These are phyloP conservation scores for Seladonia tumulorum DNA, from an alignment of 2,888 invertebrate species.

Conservation along the genomic window DNA sequence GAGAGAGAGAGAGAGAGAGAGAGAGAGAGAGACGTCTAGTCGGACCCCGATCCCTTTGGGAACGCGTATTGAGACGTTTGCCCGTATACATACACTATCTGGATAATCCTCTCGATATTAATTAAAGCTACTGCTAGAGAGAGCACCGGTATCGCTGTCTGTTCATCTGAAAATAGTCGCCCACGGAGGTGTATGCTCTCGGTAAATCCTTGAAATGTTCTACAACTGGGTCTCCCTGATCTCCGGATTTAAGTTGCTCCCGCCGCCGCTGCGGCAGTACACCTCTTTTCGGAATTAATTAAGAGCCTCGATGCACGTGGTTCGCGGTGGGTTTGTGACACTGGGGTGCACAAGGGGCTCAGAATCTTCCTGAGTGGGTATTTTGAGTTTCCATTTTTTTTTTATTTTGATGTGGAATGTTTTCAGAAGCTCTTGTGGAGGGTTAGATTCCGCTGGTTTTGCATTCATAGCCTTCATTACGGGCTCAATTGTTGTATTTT, in stretches of 20 bases:
- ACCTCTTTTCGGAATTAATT: constrained; percentile 1
- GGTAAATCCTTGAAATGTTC: background rate
- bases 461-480: too few species aligned
- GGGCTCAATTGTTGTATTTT: too few species aligned
- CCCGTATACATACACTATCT: background rate
- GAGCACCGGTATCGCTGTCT: background rate
- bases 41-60: background rate
- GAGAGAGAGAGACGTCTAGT: background rate
- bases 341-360: too few species aligned
- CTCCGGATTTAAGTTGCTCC: constrained; percentile 3
- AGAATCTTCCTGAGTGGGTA: too few species aligned
- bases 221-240: background rate
- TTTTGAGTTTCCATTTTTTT: background rate
- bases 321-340: background rate
- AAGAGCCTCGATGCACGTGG: background rate
- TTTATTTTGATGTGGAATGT: too few species aligned
- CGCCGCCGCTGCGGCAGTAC: background rate
- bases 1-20: too few species aligned
- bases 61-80: background rate
- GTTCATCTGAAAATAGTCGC: constrained; percentile 5
- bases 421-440: too few species aligned
- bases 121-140: background rate
- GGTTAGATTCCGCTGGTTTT: too few species aligned
- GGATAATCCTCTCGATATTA: constrained; percentile 20
- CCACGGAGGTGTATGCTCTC: background rate